Percentiles rank a stretch among this genome's conserved stretches.
Evolutionary conservation across 2,888 invertebrate species (phyloP).

Genomic region (Morinoia aosen): DNA sequence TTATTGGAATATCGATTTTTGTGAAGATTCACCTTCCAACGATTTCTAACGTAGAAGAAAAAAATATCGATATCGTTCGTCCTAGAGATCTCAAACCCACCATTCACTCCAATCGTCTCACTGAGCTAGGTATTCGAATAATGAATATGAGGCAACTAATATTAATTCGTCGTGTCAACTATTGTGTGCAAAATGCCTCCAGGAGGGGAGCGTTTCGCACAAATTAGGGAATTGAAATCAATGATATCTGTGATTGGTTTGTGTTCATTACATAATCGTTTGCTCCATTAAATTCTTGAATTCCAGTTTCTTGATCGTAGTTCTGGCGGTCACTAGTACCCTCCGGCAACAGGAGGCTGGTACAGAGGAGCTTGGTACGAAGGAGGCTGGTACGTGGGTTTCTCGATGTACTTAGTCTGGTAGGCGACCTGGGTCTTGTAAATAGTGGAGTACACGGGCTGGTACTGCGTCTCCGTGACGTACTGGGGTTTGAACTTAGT

Average conservation of each 20-base stretch:
- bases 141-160: neutral
- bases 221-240: neutral
- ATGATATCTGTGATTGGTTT: neutral
- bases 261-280: too few species aligned
- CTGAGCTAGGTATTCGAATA: neutral
- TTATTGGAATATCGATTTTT: neutral
- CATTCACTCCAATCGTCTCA: neutral
- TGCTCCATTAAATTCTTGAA: too few species aligned
- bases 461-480: constrained; percentile 54
- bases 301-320: too few species aligned
- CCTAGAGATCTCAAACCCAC: neutral
- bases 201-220: neutral
- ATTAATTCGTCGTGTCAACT: neutral
- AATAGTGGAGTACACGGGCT: constrained; percentile 48
- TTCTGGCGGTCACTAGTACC: neutral
- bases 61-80: neutral
- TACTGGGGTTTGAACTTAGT: constrained; percentile 50
- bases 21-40: neutral
- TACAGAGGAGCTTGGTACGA: neutral
- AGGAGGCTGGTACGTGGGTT: constrained; percentile 27
- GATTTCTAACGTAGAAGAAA: neutral
- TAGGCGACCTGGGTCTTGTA: constrained; percentile 45
- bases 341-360: neutral
- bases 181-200: neutral
- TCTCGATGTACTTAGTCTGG: constrained; percentile 53